Conservation (phyloP, 2,888 invertebrate species). For the Agrochola lota region DNA sequence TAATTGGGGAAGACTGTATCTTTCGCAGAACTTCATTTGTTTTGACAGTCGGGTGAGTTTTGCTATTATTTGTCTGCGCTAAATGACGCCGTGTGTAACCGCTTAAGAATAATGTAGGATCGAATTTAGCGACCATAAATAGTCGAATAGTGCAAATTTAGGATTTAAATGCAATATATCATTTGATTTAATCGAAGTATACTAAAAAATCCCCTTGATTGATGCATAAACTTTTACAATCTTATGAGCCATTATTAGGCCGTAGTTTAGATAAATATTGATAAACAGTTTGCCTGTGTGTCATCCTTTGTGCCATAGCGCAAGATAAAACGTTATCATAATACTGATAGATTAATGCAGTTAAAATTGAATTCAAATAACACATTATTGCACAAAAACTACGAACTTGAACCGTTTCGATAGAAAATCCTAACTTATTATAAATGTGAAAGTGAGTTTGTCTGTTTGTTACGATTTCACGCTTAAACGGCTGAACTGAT, state of each 20-base stretch:
- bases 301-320: neutral
- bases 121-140: neutral
- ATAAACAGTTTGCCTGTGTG: constrained; percentile 1
- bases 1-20: constrained; percentile 96
- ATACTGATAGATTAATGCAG: neutral
- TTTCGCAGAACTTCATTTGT: constrained; percentile 98
- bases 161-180: neutral
- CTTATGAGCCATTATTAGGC: neutral
- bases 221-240: neutral
- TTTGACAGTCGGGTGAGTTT: constrained; percentile 97
- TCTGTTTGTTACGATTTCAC: no score
- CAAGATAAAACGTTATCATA: constrained; percentile 12
- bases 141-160: no score
- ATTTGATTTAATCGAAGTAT: neutral
- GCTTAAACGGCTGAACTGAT: no score
- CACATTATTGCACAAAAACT: no score
- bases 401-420: neutral
- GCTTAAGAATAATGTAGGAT: neutral
- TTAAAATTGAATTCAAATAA: neutral
- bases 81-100: neutral
- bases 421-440: neutral
- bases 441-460: no score
- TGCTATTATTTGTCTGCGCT: neutral
- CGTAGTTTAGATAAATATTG: neutral
- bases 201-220: neutral